Conservation (phyloP, 2,888 invertebrate species). For the Acrocyrtus sp. region DNA sequence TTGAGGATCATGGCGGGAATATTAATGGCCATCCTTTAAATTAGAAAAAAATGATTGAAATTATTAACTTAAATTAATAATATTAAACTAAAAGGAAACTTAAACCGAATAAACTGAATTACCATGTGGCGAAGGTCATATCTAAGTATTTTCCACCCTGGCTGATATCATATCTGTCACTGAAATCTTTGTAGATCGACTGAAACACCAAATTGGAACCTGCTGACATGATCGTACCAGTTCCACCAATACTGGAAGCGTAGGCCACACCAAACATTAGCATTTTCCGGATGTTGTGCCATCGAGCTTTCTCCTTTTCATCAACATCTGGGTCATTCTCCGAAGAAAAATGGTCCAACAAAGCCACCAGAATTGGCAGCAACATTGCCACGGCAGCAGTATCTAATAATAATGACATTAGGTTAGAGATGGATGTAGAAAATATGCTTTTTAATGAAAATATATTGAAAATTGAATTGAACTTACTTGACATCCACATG, state of each 20-base stretch:
- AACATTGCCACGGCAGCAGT: constrained; percentile 80
- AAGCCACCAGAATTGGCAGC: constrained; percentile 89
- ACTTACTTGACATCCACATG: constrained; percentile 94
- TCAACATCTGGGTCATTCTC: not conserved
- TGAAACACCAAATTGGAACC: too few relatives aligned
- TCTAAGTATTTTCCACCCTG: constrained; percentile 52
- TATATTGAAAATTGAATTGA: not conserved
- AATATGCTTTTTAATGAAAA: too few relatives aligned
- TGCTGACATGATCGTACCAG: too few relatives aligned
- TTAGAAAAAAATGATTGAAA: too few relatives aligned
- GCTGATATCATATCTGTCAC: constrained; percentile 48
- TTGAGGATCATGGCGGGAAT: constrained; percentile 85
- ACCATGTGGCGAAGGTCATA: constrained; percentile 81
- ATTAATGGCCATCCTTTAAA: constrained; percentile 87
- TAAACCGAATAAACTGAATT: too few relatives aligned
- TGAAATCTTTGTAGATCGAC: too few relatives aligned
- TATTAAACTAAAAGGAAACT: too few relatives aligned
- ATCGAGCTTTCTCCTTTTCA: too few relatives aligned
- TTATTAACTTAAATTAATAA: too few relatives aligned
- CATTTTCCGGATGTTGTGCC: constrained; percentile 54
- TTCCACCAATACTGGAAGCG: constrained; percentile 60
- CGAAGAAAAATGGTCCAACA: constrained; percentile 76
- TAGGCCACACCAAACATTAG: constrained; percentile 58
- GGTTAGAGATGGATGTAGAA: too few relatives aligned
- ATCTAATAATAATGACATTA: too few relatives aligned